Evolutionary conservation across 1,140 invertebrate genomes (phyloP).

Genomic region (Oedothorax gibbosus): DNA sequence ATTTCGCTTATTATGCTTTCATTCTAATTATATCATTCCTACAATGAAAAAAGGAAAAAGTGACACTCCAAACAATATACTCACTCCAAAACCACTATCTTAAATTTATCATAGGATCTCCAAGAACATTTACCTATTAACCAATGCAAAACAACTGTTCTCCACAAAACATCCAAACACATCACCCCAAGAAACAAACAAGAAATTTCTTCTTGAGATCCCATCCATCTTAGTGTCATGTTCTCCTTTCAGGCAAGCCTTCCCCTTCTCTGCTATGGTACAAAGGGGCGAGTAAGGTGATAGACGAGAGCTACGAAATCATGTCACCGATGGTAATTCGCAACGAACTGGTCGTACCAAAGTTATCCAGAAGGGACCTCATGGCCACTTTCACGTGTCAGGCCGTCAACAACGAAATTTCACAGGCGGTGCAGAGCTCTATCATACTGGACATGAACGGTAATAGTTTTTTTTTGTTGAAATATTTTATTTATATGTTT

Average conservation of each 20-base stretch:
- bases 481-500: background rate
- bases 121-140: too few species aligned
- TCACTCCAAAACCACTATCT: too few species aligned
- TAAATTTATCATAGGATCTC: too few species aligned
- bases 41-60: too few species aligned
- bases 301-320: conserved; percentile 83
- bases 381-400: conserved; percentile 83
- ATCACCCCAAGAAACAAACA: background rate
- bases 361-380: conserved; percentile 82
- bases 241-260: conserved; percentile 76
- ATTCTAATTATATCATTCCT: too few species aligned
- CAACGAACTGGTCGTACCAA: conserved; percentile 81
- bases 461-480: conserved; percentile 61
- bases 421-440: conserved; percentile 63
- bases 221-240: conserved; percentile 25
- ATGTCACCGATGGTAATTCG: conserved; percentile 68
- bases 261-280: conserved; percentile 85
- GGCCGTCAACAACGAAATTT: conserved; percentile 67
- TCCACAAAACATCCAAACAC: too few species aligned
- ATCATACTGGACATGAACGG: conserved; percentile 66
- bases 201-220: background rate
- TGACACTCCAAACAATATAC: too few species aligned
- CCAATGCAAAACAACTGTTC: too few species aligned
- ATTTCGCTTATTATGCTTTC: too few species aligned
- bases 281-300: conserved; percentile 80